Base-by-base conservation (phyloP, 2,888 invertebrate species). In the Eristalinus sepulchralis region DNA sequence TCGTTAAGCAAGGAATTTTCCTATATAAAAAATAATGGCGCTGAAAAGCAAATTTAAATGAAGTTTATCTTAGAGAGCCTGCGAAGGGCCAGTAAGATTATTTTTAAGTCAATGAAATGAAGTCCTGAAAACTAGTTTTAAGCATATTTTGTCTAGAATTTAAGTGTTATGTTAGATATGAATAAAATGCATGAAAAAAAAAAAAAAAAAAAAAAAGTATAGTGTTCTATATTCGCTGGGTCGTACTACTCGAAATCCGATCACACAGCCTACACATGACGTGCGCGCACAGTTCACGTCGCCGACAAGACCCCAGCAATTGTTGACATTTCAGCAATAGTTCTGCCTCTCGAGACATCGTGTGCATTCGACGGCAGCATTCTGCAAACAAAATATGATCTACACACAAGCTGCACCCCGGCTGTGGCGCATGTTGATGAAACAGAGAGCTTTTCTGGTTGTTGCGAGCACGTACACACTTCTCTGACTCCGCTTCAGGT, bases 241-340 rank as follows among this genome's bases (percentile, higher is more conserved):
- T 59, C 62, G 70, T 59, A 71, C 66, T 33, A 59, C 78, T 64
- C 36, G 64, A 66, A 57, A 79, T 47, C 57, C 73, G 53, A 78
- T 83, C 62, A 39, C 24, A 73, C 59, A 63, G 59, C 70, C 70
- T 62, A 77, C 77, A 63, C 62, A 68, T 36, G 36, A 55, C 31
- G 24, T 27, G 11, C 17, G 64, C 47, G 39, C 57, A 39, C 57
- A 31, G 53, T 47, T 60, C 22, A 53, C n/a, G 57, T 24, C 24
- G 36, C 22, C 55, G 24, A 13, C 57, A 24, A 57, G 0, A 57
- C 57, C 24, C 17, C n/a, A 2, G 64, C 36, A 55, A 55, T 79
- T 70, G 73, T 63, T 79, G 83, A 73, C 73, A 78, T 83, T 83
- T 81, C 64, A 70, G 39, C 24, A 55, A 64, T 73, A 24, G 47